Conservation (phyloP, 2,888 invertebrate species). For the Chelonus formosanus region DNA sequence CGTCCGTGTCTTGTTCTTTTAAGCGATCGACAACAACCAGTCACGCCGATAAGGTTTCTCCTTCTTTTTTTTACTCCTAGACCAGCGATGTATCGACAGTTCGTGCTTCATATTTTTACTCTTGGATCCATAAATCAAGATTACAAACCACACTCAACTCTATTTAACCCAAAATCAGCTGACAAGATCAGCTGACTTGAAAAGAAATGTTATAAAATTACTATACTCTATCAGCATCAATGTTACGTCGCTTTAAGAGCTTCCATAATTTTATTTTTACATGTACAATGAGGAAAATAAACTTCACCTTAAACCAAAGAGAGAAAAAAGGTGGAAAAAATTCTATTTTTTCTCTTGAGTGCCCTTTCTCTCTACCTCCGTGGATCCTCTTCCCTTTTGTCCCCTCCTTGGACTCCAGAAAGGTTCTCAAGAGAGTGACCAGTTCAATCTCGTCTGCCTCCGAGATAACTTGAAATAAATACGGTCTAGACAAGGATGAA, state of each 20-base stretch:
- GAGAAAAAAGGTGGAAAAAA: neutral
- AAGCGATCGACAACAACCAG: conserved; percentile 25
- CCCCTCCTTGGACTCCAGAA: conserved; percentile 10
- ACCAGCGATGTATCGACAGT: conserved; percentile 14
- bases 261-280: too few relatives aligned
- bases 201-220: neutral
- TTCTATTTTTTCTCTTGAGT: conserved; percentile 4
- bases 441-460: conserved; percentile 31
- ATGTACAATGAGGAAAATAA: too few relatives aligned
- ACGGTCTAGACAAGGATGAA: neutral
- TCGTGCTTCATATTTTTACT: conserved; percentile 23
- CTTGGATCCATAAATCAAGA: conserved; percentile 24
- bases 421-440: conserved; percentile 18
- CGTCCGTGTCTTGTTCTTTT: conserved; percentile 27
- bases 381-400: conserved; percentile 7
- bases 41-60: conserved; percentile 36
- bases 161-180: conserved; percentile 10
- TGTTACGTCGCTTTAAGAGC: neutral
- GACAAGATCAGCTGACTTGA: conserved; percentile 18
- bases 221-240: neutral
- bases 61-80: conserved; percentile 2
- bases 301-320: neutral
- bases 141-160: conserved; percentile 11
- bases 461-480: conserved; percentile 5
- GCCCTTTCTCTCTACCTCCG: conserved; percentile 14